phyloP scores from a whole-genome alignment of 1,140 invertebrate species.

The Drosophila tsacasi region DNA sequence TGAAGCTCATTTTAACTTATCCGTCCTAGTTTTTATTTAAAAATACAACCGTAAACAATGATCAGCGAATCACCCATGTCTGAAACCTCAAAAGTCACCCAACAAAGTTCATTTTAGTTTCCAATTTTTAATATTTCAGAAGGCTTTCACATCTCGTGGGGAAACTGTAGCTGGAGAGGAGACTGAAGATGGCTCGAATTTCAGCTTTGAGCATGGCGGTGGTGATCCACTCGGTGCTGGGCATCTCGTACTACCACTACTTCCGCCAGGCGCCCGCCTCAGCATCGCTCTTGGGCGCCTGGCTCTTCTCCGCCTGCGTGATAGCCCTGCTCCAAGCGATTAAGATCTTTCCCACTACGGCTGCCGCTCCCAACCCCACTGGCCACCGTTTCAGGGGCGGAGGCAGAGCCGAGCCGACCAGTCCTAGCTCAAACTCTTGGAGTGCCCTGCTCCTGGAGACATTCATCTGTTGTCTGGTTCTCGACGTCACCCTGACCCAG shows the following conservation, averaged over 20 bases:
- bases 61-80: neutral
- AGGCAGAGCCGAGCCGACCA: neutral
- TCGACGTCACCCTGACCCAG: constrained; percentile 59
- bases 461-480: constrained; percentile 52
- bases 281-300: constrained; percentile 53
- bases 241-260: constrained; percentile 69
- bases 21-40: neutral
- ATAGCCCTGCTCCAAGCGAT: constrained; percentile 50
- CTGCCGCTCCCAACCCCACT: neutral
- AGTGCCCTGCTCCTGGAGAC: constrained; percentile 47
- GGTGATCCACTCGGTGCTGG: constrained; percentile 61
- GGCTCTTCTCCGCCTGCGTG: constrained; percentile 65
- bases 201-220: constrained; percentile 52
- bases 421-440: constrained; percentile 4
- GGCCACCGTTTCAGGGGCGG: constrained; percentile 10
- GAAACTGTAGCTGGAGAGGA: constrained; percentile 2
- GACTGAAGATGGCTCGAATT: constrained; percentile 46
- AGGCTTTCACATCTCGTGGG: neutral
- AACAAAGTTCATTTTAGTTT: constrained; percentile 2
- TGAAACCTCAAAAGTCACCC: no score
- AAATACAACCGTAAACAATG: neutral
- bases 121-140: neutral
- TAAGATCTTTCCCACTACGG: constrained; percentile 39
- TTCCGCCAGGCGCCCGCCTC: constrained; percentile 42
- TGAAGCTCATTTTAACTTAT: neutral